These are phyloP conservation scores for Sandelia bainsii DNA, from an alignment of 2,797 vertebrate genomes.

Conservation along the genomic window DNA sequence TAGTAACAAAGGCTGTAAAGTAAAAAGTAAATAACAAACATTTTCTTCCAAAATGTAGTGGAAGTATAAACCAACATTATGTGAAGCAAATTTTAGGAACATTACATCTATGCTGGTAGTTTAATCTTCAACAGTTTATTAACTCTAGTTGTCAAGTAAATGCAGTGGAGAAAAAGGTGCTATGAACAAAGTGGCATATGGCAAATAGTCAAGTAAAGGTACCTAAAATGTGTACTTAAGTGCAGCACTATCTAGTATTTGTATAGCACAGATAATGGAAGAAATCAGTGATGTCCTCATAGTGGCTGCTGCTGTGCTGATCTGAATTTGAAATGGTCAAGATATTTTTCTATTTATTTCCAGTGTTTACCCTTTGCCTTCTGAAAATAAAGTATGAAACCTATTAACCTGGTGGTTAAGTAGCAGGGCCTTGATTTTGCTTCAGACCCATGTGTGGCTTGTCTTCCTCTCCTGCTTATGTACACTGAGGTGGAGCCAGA, in stretches of 20 bases:
- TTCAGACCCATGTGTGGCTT: slow-evolving; percentile 58
- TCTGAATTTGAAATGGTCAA: slow-evolving; percentile 30
- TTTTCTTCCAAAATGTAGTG: no score
- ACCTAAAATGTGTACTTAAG: no score
- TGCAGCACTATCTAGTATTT: background rate
- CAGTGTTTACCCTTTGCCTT: slow-evolving; percentile 60
- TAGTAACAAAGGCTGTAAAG: no score
- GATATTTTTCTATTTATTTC: slow-evolving; percentile 69
- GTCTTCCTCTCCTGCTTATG: slow-evolving; percentile 60
- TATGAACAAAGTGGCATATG: background rate
- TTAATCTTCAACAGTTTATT: no score
- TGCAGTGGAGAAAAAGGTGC: no score
- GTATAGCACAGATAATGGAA: background rate
- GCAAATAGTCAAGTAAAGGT: background rate
- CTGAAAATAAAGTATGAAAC: slow-evolving; percentile 69
- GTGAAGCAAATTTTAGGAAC: no score
- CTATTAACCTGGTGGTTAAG: slow-evolving; percentile 59
- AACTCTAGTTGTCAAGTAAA: no score
- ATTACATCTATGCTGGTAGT: no score
- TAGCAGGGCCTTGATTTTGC: slow-evolving; percentile 50
- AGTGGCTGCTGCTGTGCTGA: slow-evolving; percentile 35
- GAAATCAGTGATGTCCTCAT: slow-evolving; percentile 11
- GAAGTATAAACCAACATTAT: no score
- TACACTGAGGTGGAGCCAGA: slow-evolving; percentile 68
- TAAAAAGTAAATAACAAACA: no score